Conservation (phyloP, 2,113 vertebrate species). For the Planiliza haematocheilus region DNA sequence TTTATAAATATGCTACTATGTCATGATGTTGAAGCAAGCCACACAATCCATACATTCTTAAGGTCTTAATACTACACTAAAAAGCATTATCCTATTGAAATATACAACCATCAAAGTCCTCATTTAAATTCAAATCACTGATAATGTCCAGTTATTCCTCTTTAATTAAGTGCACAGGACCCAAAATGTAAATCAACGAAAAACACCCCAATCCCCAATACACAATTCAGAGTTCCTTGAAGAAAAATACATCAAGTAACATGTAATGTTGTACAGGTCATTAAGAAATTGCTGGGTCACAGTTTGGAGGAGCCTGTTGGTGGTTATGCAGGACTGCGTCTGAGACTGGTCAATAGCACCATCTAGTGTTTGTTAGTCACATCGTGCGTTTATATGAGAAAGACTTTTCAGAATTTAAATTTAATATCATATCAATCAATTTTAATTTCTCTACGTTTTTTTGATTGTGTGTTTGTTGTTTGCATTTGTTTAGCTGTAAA, state of each 20-base stretch:
- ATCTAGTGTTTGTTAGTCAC: slow-evolving; percentile 63
- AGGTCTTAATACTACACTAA: too few relatives aligned
- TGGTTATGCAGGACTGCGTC: not conserved
- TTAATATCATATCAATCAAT: too few relatives aligned
- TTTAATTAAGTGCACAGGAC: not conserved
- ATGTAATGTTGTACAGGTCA: not conserved
- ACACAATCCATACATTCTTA: too few relatives aligned
- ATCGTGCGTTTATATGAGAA: not conserved
- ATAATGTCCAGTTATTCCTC: not conserved
- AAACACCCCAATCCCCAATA: not conserved
- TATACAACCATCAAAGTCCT: too few relatives aligned
- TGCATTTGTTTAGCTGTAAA: too few relatives aligned
- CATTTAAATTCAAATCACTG: too few relatives aligned
- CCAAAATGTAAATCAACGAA: not conserved
- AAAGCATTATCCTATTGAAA: too few relatives aligned
- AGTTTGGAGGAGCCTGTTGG: not conserved
- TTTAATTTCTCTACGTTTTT: too few relatives aligned
- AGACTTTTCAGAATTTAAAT: too few relatives aligned
- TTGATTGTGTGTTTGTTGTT: too few relatives aligned
- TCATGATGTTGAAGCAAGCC: too few relatives aligned
- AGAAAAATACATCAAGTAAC: not conserved
- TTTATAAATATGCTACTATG: too few relatives aligned
- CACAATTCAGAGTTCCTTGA: not conserved
- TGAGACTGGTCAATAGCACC: slow-evolving; percentile 49
- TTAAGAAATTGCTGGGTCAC: not conserved